Conservation (phyloP, 2,888 invertebrate species). For the Cryptophagus acutangulus region DNA sequence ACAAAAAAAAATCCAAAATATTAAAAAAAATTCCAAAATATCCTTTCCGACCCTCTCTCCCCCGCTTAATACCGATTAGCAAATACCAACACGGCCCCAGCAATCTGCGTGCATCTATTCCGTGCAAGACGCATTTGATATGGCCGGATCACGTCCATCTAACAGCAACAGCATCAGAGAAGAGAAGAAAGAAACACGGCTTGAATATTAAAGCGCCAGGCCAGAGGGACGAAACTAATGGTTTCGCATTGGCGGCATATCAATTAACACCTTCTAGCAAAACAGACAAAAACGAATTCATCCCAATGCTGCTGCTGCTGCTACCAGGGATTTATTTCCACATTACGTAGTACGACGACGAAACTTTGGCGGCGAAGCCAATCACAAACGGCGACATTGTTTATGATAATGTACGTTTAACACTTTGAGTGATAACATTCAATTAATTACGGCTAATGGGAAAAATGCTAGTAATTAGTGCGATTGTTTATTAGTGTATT, state of each 20-base stretch:
- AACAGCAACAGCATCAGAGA: slow-evolving; percentile 14
- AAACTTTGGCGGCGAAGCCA: neutral
- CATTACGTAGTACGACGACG: neutral
- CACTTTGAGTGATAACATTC: no score
- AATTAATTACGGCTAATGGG: no score
- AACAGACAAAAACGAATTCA: slow-evolving; percentile 12
- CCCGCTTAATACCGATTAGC: slow-evolving; percentile 27
- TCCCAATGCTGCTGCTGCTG: no score
- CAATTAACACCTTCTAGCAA: slow-evolving; percentile 23
- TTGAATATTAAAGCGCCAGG: slow-evolving; percentile 17
- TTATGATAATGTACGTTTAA: slow-evolving; percentile 1
- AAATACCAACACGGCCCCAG: slow-evolving; percentile 25
- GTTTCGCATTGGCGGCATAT: slow-evolving; percentile 23
- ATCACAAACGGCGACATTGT: neutral
- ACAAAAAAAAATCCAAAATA: no score
- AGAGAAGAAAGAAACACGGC: slow-evolving; percentile 11
- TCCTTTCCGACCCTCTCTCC: no score
- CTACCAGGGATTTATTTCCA: no score
- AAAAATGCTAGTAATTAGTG: no score
- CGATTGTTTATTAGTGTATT: no score
- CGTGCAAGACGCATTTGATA: slow-evolving; percentile 16
- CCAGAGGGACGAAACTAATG: slow-evolving; percentile 18
- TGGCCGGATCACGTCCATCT: slow-evolving; percentile 16
- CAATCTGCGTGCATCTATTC: slow-evolving; percentile 21
- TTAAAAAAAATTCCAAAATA: no score